Percentiles rank a stretch among this genome's conserved stretches.
phyloP scores from a whole-genome alignment of 2,888 invertebrate species.

The Agapostemon virescens region DNA sequence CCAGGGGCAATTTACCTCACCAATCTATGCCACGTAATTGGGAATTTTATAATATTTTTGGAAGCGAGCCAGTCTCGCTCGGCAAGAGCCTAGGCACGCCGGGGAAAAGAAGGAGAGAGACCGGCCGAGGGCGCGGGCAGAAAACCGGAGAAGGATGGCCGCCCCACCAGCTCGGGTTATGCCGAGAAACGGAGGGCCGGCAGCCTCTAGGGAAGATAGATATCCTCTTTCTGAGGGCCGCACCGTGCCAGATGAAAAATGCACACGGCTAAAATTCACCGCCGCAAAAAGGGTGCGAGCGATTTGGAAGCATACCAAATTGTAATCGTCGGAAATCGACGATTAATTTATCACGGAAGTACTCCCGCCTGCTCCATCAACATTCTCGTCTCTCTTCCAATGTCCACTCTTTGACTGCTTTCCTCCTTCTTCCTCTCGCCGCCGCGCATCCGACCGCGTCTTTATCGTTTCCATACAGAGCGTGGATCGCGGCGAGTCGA shows the following conservation, averaged over 20 bases:
- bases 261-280: constrained; percentile 78
- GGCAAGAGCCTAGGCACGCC: constrained; percentile 59
- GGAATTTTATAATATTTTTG: constrained; percentile 80
- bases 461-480: not conserved
- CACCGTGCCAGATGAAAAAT: constrained; percentile 77
- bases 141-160: constrained; percentile 59
- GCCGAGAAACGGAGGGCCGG: constrained; percentile 61
- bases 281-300: constrained; percentile 77
- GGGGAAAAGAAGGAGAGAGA: constrained; percentile 22
- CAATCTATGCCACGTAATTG: constrained; percentile 79
- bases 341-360: constrained; percentile 78
- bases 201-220: constrained; percentile 78
- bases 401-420: constrained; percentile 47
- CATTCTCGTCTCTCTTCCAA: constrained; percentile 34
- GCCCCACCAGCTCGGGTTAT: constrained; percentile 61
- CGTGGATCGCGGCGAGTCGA: constrained; percentile 42
- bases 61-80: constrained; percentile 77
- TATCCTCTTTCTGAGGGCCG: constrained; percentile 78
- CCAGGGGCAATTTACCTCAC: constrained; percentile 78
- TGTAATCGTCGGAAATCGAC: constrained; percentile 80
- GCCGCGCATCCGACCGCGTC: not conserved
- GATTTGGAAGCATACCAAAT: constrained; percentile 80
- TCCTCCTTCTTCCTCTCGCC: constrained; percentile 29
- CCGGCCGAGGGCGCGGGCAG: constrained; percentile 9
- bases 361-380: constrained; percentile 35